Conservation (phyloP, 1,140 invertebrate species). For the Drosophila tani region DNA sequence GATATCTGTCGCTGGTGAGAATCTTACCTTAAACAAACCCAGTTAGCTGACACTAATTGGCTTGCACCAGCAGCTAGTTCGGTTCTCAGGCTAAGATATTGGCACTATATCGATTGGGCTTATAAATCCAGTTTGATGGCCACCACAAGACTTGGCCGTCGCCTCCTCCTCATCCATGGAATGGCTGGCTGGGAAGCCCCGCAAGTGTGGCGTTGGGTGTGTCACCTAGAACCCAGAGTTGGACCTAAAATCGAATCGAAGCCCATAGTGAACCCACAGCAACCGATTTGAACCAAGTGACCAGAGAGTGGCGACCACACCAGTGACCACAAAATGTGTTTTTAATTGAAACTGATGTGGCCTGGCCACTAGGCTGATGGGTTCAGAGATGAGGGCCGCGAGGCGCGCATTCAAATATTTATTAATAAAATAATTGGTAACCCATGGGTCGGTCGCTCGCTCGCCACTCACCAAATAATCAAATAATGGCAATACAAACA, state of each 20-base stretch:
- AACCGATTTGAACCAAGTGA: slow-evolving; percentile 11
- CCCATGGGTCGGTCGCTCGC: slow-evolving; percentile 39
- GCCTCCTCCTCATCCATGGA: not conserved
- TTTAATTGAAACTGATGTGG: slow-evolving; percentile 79
- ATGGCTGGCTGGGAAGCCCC: slow-evolving; percentile 44
- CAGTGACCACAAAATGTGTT: slow-evolving; percentile 79
- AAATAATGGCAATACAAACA: slow-evolving; percentile 69
- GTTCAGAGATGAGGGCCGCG: slow-evolving; percentile 67
- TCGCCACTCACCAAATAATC: slow-evolving; percentile 54
- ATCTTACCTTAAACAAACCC: slow-evolving; percentile 8
- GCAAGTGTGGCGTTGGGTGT: slow-evolving; percentile 50
- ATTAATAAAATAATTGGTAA: slow-evolving; percentile 80
- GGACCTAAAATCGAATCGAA: slow-evolving; percentile 16
- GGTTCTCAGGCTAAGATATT: slow-evolving; percentile 35
- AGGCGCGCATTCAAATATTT: slow-evolving; percentile 70
- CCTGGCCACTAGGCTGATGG: slow-evolving; percentile 28
- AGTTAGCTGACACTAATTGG: slow-evolving; percentile 53
- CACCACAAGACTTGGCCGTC: slow-evolving; percentile 20
- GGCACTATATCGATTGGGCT: slow-evolving; percentile 49
- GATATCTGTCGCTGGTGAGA: not conserved
- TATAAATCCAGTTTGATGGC: slow-evolving; percentile 30
- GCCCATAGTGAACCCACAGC: slow-evolving; percentile 17
- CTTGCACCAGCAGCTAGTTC: slow-evolving; percentile 12
- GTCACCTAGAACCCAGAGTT: slow-evolving; percentile 43
- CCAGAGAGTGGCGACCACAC: slow-evolving; percentile 30